phyloP scores from a whole-genome alignment of 2,888 invertebrate species.

The Aethes cnicana region DNA sequence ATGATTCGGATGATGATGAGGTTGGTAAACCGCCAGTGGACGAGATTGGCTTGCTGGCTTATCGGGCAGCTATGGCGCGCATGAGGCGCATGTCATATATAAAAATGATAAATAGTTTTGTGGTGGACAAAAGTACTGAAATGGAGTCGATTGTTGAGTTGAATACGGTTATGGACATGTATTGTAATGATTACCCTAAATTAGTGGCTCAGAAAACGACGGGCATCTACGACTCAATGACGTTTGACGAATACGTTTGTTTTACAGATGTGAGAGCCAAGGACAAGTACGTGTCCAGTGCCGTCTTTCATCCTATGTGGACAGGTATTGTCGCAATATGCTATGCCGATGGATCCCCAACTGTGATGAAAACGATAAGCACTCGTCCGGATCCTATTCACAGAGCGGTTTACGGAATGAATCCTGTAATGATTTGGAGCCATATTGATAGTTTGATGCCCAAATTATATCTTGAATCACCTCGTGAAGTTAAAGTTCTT shows the following conservation, averaged over 20 bases:
- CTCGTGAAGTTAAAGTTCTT: constrained; percentile 84
- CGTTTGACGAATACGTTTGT: constrained; percentile 81
- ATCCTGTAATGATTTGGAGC: constrained; percentile 89
- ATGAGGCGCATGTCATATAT: constrained; percentile 68
- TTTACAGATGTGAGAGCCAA: constrained; percentile 86
- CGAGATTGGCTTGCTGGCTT: constrained; percentile 58
- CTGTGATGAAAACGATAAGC: constrained; percentile 64
- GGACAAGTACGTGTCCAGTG: constrained; percentile 85
- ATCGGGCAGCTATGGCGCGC: constrained; percentile 53
- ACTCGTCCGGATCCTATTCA: constrained; percentile 73
- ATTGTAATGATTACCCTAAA: constrained; percentile 83
- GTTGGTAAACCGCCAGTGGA: constrained; percentile 47
- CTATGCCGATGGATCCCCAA: constrained; percentile 84
- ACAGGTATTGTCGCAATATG: constrained; percentile 86
- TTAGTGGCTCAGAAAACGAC: constrained; percentile 61
- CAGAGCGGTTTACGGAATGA: constrained; percentile 82
- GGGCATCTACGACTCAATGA: constrained; percentile 60
- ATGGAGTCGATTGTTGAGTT: constrained; percentile 67
- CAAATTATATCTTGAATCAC: constrained; percentile 86
- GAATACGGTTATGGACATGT: constrained; percentile 82
- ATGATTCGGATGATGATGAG: constrained; percentile 52
- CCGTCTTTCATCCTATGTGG: constrained; percentile 87
- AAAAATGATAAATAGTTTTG: constrained; percentile 58
- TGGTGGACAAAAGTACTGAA: constrained; percentile 48
- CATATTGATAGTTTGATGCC: constrained; percentile 86